These are phyloP conservation scores for Procambarus clarkii DNA, from an alignment of 1,140 invertebrate species.

Conservation along the genomic window DNA sequence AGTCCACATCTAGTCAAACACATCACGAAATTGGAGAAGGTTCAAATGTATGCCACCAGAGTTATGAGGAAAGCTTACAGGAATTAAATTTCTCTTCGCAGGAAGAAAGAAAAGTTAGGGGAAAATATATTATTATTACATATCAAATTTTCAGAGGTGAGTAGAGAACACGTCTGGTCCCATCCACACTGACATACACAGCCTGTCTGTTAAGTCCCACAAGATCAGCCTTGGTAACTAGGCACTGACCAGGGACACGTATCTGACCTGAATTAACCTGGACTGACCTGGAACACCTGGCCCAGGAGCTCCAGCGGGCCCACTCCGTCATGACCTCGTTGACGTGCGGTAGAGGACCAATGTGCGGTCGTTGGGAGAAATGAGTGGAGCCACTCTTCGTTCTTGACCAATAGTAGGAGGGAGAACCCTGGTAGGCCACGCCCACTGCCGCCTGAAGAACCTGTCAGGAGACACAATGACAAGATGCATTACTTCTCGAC, in stretches of 20 bases:
- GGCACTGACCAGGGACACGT: too few relatives aligned
- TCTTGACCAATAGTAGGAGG: conserved; percentile 51
- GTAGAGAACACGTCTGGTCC: too few relatives aligned
- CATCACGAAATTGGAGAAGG: too few relatives aligned
- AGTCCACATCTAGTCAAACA: too few relatives aligned
- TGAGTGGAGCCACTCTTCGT: not conserved
- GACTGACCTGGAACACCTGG: conserved; percentile 51
- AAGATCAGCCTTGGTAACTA: too few relatives aligned
- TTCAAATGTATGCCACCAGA: too few relatives aligned
- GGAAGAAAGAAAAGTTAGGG: too few relatives aligned
- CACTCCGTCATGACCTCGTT: conserved; percentile 64
- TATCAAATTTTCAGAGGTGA: too few relatives aligned
- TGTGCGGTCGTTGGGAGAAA: conserved; percentile 29
- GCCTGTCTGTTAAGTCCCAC: not conserved
- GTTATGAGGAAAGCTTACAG: too few relatives aligned
- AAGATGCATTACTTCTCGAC: not conserved
- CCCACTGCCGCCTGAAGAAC: conserved; percentile 20
- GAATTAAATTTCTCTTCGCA: too few relatives aligned
- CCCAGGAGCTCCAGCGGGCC: conserved; percentile 45
- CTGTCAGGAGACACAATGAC: not conserved
- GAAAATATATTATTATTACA: not conserved
- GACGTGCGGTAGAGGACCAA: conserved; percentile 48
- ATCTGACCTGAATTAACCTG: not conserved
- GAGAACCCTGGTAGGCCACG: conserved; percentile 24
- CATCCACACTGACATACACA: not conserved